Evolutionary conservation across 2,888 invertebrate species (phyloP), one percentile per base, ranked within the genome.

Genomic region (Bellardia bayeri): DNA sequence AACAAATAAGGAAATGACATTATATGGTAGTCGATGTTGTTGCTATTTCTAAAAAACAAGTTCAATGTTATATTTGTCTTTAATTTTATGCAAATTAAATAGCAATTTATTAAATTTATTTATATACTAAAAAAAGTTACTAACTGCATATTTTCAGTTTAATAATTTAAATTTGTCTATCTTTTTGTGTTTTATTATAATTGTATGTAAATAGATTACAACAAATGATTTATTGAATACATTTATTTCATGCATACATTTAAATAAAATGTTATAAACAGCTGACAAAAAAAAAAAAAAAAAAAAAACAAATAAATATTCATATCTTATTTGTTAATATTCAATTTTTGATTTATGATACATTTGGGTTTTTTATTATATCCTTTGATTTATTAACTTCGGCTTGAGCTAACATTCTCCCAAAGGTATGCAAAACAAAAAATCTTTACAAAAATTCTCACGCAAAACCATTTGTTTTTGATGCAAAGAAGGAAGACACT

Each of bases 341-440:
- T 64, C 45, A 68, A 72, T 72, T 78, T 81, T 54, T 76, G 61
- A 87, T 84, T 81, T 78, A 84, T 63, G 51, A 66, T 72, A 63
- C 76, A 78, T 58, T 84, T 74, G 66, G 54, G 72, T 63, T 42
- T 69, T 51, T 40, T 68, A 37, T 61, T 64, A 56, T 54, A 51
- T 37, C 49, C 42, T 54, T n/a, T 75, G 80, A 86, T 86, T 86
- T 86, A 86, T 86, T 45, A 16, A 7, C 75, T 66, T 75, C 54
- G 69, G 63, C 56, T 58, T 54, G 33, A 61, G 37, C 49, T 49
- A 42, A 78, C 30, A 42, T 37, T 16, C 2, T 23, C 37, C 63
- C 49, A 58, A 54, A 63, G 4, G 45, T 63, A 64, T 51, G n/a
- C 7, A 45, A 45, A 13, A 9, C 45, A 1, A 61, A 13, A 13